Evolutionary conservation across 2,797 vertebrate genomes (phyloP), one percentile per base, ranked within the genome.

Genomic region (Micropoecilia bifurca): DNA sequence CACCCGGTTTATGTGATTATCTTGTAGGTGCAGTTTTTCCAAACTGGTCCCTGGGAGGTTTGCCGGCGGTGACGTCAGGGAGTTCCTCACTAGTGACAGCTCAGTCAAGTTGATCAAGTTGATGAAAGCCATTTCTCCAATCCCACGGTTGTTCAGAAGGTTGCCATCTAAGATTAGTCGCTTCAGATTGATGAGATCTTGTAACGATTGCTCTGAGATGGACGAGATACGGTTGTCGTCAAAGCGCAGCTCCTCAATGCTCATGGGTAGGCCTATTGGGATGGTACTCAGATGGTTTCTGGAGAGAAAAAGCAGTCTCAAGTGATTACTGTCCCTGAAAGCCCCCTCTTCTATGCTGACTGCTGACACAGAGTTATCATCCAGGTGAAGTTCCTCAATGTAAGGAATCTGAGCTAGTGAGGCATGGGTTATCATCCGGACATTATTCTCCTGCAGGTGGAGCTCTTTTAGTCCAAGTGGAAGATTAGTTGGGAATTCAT

Each of bases 181-280:
- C 93, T 99, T 99, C 84, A 99, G 95, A 93, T 99, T 99, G 89
- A 98, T 98, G 88, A 99, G 98, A 92, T 99, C 97, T 96, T 99
- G 97, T 92, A 99, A 96, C 41, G 98, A 97, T 80, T 95, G 96
- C 92, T 99, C 98, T 30, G 97, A 97, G 94, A 99, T 99, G 0
- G 97, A 98, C 66, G 98, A 99, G 94, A 99, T 99, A 72, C 99
- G 98, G 95, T 99, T 99, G 97, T 99, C 99, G 87, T 99, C 99
- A 89, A 99, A 96, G 90, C 99, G 97, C 81, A 99, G 92, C 92
- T 99, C 99, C 95, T 99, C 98, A 84, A 99, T 99, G 43, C 98
- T 99, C 96, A 96, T 97, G 81, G 99, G 99, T 76, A 99, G 95
- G 85, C 99, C 98, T 87, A 96, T 95, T 76, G 99, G 99, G 90